These are phyloP conservation scores for Saccostrea glomerata DNA, from an alignment of 1,140 invertebrate species.

Conservation along the genomic window DNA sequence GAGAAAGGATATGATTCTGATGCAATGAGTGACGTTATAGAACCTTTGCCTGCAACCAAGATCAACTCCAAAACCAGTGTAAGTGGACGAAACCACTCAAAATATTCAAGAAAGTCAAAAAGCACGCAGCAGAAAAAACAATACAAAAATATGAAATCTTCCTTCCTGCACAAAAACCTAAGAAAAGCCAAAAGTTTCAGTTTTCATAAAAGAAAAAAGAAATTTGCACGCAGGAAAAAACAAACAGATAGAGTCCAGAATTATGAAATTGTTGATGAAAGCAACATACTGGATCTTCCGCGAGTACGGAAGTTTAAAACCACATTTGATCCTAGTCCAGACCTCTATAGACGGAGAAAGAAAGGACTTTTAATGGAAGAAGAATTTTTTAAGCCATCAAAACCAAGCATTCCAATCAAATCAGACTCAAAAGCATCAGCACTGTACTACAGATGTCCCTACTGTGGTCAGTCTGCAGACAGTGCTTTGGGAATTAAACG, in stretches of 20 bases:
- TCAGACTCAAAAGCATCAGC: not conserved
- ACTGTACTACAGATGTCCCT: constrained; percentile 21
- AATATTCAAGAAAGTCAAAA: not conserved
- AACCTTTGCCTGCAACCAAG: not conserved
- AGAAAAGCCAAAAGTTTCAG: constrained; percentile 9
- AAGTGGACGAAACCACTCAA: not conserved
- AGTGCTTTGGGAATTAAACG: constrained; percentile 33
- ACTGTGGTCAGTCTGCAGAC: constrained; percentile 2
- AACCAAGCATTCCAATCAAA: not conserved
- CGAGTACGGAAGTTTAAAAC: constrained; percentile 30
- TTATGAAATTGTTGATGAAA: constrained; percentile 42
- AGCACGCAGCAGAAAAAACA: not conserved
- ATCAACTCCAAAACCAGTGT: not conserved
- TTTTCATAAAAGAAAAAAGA: not conserved
- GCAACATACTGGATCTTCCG: constrained; percentile 25
- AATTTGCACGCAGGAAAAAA: not conserved
- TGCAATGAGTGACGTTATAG: constrained; percentile 18
- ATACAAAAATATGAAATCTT: not conserved
- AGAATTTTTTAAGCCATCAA: constrained; percentile 9
- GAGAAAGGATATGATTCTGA: not conserved
- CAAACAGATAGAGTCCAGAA: constrained; percentile 1
- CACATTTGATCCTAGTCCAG: constrained; percentile 39
- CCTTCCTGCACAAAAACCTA: not conserved
- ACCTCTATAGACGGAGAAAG: not conserved
- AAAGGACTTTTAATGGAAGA: not conserved